These are phyloP conservation scores for Anastatus disparis DNA, from an alignment of 1,140 invertebrate genomes.

Conservation along the genomic window DNA sequence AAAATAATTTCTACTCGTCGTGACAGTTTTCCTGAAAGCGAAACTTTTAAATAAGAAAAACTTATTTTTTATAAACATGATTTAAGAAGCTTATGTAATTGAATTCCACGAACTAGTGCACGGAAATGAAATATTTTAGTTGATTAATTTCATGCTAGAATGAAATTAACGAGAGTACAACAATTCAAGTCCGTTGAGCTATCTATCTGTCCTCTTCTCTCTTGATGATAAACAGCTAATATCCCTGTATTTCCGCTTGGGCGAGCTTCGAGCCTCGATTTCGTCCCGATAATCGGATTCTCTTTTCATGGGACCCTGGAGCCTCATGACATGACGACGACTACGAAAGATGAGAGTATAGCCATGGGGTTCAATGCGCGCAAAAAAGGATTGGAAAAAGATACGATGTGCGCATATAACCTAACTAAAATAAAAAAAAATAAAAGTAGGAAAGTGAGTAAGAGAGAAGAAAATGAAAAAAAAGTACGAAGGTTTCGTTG, in stretches of 20 bases:
- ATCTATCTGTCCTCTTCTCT: neutral
- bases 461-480: neutral
- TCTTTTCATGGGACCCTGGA: slow-evolving; percentile 38
- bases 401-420: neutral
- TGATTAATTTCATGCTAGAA: slow-evolving; percentile 22
- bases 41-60: neutral
- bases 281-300: slow-evolving; percentile 54
- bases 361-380: neutral
- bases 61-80: neutral
- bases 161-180: slow-evolving; percentile 21
- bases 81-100: neutral
- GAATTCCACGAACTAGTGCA: neutral
- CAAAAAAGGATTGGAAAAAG: slow-evolving; percentile 19
- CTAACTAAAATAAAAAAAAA: neutral
- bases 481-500: neutral
- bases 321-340: slow-evolving; percentile 25
- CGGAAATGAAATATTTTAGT: neutral
- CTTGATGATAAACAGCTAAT: slow-evolving; percentile 49
- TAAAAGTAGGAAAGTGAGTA: neutral
- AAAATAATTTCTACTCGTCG: no score
- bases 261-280: slow-evolving; percentile 42
- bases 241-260: slow-evolving; percentile 48
- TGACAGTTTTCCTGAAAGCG: neutral
- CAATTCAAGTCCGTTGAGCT: neutral
- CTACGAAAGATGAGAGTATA: neutral